Conservation (phyloP, 1,140 invertebrate species). For the Procambarus clarkii region DNA sequence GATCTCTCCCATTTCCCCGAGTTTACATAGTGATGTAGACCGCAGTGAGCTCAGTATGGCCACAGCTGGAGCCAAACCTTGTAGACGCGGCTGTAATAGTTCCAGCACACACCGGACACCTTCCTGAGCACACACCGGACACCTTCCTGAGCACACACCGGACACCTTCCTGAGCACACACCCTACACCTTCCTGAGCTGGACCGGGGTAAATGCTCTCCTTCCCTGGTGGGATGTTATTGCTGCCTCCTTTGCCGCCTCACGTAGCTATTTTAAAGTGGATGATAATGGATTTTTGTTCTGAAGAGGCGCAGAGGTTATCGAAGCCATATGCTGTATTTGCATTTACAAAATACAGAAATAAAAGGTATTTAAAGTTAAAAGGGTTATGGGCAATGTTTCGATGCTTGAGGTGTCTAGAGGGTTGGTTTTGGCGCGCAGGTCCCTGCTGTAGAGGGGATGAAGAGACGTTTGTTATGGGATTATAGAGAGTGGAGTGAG, state of each 20-base stretch:
- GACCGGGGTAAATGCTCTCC: background rate
- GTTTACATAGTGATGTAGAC: constrained; percentile 11
- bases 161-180: no score
- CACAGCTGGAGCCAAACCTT: background rate
- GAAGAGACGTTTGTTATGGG: background rate
- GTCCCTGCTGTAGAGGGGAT: background rate
- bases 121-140: background rate
- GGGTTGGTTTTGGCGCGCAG: background rate
- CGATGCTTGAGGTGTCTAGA: background rate
- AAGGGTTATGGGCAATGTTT: background rate
- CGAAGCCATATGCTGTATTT: background rate
- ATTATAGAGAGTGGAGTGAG: background rate
- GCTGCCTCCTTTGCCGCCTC: background rate
- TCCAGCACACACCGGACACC: background rate
- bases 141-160: no score
- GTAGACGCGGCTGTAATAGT: background rate
- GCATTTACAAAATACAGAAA: background rate
- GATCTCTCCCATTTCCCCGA: constrained; percentile 1
- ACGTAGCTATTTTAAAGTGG: background rate
- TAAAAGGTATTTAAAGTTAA: background rate
- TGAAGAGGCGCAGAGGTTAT: background rate
- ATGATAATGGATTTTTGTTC: background rate
- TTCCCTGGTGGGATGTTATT: background rate
- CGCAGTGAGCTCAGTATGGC: background rate
- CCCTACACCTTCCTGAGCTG: background rate